Evolutionary conservation across 2,888 invertebrate genomes (phyloP).

Genomic region (Gastrophysa polygoni): DNA sequence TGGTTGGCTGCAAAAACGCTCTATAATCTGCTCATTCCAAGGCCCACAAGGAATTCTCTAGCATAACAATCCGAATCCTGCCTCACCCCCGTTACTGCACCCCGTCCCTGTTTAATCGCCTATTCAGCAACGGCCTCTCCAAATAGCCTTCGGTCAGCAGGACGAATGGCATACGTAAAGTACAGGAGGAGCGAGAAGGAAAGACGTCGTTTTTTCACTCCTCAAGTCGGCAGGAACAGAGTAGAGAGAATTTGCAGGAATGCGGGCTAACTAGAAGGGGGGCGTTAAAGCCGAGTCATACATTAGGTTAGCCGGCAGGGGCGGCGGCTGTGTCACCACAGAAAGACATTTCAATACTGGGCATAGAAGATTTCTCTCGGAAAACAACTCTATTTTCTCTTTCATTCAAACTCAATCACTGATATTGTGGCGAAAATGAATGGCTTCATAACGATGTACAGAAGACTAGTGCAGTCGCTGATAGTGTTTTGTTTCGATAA

Average conservation of each 20-base stretch:
- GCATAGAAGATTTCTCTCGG: too few species aligned
- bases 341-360: too few species aligned
- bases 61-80: slow-evolving; percentile 7
- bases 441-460: too few species aligned
- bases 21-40: not conserved
- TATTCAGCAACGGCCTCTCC: slow-evolving; percentile 51
- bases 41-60: not conserved
- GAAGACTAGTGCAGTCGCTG: too few species aligned
- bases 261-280: slow-evolving; percentile 43
- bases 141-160: slow-evolving; percentile 51
- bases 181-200: slow-evolving; percentile 28
- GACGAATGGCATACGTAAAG: slow-evolving; percentile 22
- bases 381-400: too few species aligned
- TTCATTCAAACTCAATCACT: too few species aligned
- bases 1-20: too few species aligned
- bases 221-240: slow-evolving; percentile 33
- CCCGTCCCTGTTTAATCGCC: slow-evolving; percentile 44
- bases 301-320: slow-evolving; percentile 56
- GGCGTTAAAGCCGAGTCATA: slow-evolving; percentile 50
- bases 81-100: not conserved
- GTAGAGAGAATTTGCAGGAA: slow-evolving; percentile 42
- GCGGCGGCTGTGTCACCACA: not conserved
- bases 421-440: too few species aligned
- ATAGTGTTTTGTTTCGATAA: too few species aligned
- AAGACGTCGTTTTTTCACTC: slow-evolving; percentile 25